Base-by-base conservation (phyloP, 2,113 vertebrate genomes). In the Oncorhynchus masou region DNA sequence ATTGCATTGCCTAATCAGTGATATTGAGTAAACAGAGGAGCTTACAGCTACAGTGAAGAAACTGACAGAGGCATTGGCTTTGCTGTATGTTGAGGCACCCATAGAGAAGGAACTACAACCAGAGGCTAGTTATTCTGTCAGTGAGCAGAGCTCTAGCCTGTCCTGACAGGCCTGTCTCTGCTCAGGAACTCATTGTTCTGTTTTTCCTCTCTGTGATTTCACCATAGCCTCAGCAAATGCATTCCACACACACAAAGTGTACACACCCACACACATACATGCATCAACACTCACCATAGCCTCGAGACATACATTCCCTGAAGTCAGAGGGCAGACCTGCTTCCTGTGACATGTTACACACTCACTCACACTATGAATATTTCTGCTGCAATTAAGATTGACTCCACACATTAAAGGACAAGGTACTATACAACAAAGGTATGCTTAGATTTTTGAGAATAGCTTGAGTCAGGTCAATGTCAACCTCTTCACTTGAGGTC, bases 161-260 rank as follows among this genome's bases (percentile, higher is more conserved):
- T 62, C 82, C 73, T 57, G 81, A 92, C 91, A 91, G 70, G 90
- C 77, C 81, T 79, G 31, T 60, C 68, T 60, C 48, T 48, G 62
- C 80, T 74, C 2, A 68, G 22, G 59, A 76, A 75, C 69, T 80
- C 69, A 76, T 78, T 78, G 83, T 73, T 69, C 54, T 39, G 62
- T 86, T 74, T 88, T 88, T 66, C 69, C 20, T 60, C 34, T 34
- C 29, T 81, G 83, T 83, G 79, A 81, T 79, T 88, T 91, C 87
- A 83, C 79, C 73, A 71, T 84, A 79, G 89, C 91, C 85, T 83
- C 29, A 3, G 78, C 91, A 80, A 79, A 89, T 83, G 71, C 82
- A 88, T 91, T 91, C 79, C 83, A 85, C 8, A 73, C 24, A 27
- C 45, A 27, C 48, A 22, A n/a, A n/a, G 13, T 13, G n/a, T 39